A percentile compares a stretch with the other conserved stretches of the same genome.
Conservation (phyloP, 1,140 invertebrate genomes). For the Maniola jurtina region DNA sequence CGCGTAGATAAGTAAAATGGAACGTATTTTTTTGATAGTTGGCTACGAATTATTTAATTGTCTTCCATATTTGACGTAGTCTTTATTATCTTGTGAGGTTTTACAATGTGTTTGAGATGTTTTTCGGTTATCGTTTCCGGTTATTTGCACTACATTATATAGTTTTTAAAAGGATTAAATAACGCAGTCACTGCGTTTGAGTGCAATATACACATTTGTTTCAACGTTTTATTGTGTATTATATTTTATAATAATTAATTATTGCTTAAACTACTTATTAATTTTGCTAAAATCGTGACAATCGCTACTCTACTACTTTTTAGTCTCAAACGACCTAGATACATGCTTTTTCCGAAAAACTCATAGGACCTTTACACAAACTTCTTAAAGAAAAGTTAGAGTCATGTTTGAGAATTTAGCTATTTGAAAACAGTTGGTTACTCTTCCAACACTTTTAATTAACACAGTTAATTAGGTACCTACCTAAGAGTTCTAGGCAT, state of each 20-base stretch:
- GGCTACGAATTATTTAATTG: conserved; percentile 76
- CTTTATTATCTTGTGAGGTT: conserved; percentile 26
- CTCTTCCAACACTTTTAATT: too few species aligned
- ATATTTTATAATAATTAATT: conserved; percentile 43
- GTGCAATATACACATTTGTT: conserved; percentile 72
- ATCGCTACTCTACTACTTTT: neutral
- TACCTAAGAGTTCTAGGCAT: too few species aligned
- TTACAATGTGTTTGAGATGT: conserved; percentile 32
- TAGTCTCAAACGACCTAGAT: neutral
- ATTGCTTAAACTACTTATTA: neutral
- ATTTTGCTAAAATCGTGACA: neutral
- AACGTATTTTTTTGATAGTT: conserved; percentile 56
- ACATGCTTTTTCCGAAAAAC: neutral
- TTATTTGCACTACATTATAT: conserved; percentile 45
- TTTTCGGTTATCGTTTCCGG: conserved; percentile 34
- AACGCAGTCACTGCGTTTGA: conserved; percentile 53
- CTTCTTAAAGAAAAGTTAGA: too few species aligned
- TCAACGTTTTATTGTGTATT: conserved; percentile 57
- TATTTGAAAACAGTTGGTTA: too few species aligned
- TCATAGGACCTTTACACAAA: too few species aligned
- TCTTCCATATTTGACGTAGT: conserved; percentile 70
- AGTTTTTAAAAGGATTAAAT: conserved; percentile 42
- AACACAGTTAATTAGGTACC: too few species aligned
- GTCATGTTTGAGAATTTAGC: too few species aligned
- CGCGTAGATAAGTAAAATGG: conserved; percentile 26